Percentiles rank a stretch among this genome's conserved stretches.
phyloP scores from a whole-genome alignment of 64 coral and sea anemone genomes.

The Catalaphyllia jardinei region DNA sequence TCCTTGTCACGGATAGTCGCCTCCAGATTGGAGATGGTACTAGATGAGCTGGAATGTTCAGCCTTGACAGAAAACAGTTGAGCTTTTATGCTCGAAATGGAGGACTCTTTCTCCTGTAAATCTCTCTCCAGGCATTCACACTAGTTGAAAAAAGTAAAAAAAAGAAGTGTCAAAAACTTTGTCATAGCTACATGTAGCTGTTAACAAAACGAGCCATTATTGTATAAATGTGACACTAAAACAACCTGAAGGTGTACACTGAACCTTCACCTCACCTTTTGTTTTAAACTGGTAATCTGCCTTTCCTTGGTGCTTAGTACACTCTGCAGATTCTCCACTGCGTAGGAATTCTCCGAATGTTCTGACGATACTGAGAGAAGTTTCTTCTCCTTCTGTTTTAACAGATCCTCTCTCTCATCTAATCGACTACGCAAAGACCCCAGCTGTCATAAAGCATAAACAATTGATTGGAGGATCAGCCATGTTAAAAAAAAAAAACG shows the following conservation, averaged over 20 bases:
- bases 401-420: slow-evolving; percentile 71
- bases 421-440: slow-evolving; percentile 75
- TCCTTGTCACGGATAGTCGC: slow-evolving; percentile 85
- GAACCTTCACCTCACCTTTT: slow-evolving; percentile 44
- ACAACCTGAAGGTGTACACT: too few relatives aligned
- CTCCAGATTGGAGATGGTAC: slow-evolving; percentile 74
- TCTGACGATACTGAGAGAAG: slow-evolving; percentile 73
- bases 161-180: neutral
- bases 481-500: too few relatives aligned
- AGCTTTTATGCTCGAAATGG: slow-evolving; percentile 52
- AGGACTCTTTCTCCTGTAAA: slow-evolving; percentile 64
- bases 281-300: slow-evolving; percentile 65
- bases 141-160: slow-evolving; percentile 52
- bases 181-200: too few relatives aligned
- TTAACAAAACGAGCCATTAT: too few relatives aligned
- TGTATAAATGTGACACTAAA: too few relatives aligned
- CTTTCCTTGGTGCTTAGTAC: slow-evolving; percentile 87
- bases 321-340: slow-evolving; percentile 85
- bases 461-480: neutral
- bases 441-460: slow-evolving; percentile 51
- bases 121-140: slow-evolving; percentile 80
- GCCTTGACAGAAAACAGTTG: slow-evolving; percentile 64
- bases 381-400: slow-evolving; percentile 89
- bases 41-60: slow-evolving; percentile 67
- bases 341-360: slow-evolving; percentile 84